Base-by-base conservation (phyloP, 2,888 invertebrate species). In the Mimas tiliae region DNA sequence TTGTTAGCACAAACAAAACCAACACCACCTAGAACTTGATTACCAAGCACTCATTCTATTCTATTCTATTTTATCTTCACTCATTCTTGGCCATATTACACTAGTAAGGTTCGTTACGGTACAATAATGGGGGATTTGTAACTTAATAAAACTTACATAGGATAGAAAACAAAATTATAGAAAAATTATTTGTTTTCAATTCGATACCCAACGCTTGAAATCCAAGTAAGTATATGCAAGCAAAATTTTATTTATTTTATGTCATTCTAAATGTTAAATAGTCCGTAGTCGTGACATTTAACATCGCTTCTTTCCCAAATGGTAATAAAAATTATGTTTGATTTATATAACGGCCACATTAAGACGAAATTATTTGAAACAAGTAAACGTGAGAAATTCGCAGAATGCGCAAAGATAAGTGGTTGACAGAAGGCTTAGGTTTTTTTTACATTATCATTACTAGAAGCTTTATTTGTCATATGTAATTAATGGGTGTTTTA, bases 301-400 rank as follows among this genome's bases (percentile, higher is more conserved):
- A 58, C 8, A 38, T 58, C 9, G 9, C 38, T 42, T 58, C 42
- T 58, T 58, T 21, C 6, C 19, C 19, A 42, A 58, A 58, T 68
- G 65, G 68, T 58, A 65, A 67, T 69, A 48, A 19, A 42, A 42
- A 42, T 42, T 19, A 9, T 16, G 58, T 58, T 42, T 58, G 42
- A 58, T 42, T 58, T 58, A 58, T 42, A 19, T 19, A 58, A 42
- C 42, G 42, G 14, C 11, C 11, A 19, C 38, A 38, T 42, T 58
- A 1, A 38, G 38, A 66, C 47, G 51, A 62, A 14, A 53, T 51
- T 55, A 52, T 67, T 42, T 63, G 64, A 45, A 63, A 58, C 67
- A 55, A 63, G 62, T 12, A 52, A 50, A 11, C 27, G 19, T 19
- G 21, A 12, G 38, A 51, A 51, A 38, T 51, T 33, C 19, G 11